Conservation (phyloP, 1,140 invertebrate genomes). For the Tribolium castaneum region DNA sequence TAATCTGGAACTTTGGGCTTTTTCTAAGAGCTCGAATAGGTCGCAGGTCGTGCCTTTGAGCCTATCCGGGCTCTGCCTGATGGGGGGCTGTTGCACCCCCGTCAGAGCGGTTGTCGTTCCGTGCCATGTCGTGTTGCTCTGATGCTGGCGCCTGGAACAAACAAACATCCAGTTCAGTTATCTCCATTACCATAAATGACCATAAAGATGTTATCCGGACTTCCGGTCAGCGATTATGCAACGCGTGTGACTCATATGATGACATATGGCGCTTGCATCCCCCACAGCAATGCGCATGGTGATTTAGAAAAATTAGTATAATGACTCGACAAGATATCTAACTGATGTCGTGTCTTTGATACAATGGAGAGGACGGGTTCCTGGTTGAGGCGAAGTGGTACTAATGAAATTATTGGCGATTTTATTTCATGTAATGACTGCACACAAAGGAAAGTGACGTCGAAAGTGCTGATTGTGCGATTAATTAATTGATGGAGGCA, state of each 20-base stretch:
- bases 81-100: constrained; percentile 60
- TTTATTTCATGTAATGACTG: background rate
- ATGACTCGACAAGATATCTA: background rate
- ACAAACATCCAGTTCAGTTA: background rate
- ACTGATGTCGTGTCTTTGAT: background rate
- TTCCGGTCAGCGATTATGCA: background rate
- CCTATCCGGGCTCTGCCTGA: constrained; percentile 63
- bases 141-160: constrained; percentile 66
- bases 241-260: background rate
- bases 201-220: background rate
- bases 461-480: background rate
- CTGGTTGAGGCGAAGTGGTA: background rate
- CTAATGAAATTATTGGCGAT: background rate
- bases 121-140: constrained; percentile 65
- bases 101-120: constrained; percentile 54
- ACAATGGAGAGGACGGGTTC: background rate
- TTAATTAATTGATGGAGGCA: background rate
- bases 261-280: background rate
- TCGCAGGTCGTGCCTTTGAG: constrained; percentile 80
- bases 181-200: background rate
- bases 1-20: constrained; percentile 90
- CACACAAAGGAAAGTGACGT: background rate
- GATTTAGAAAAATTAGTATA: background rate
- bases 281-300: background rate
- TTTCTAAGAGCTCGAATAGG: constrained; percentile 89